Evolutionary conservation across 2,113 vertebrate genomes (phyloP).

Genomic region (Ellobius talpinus): DNA sequence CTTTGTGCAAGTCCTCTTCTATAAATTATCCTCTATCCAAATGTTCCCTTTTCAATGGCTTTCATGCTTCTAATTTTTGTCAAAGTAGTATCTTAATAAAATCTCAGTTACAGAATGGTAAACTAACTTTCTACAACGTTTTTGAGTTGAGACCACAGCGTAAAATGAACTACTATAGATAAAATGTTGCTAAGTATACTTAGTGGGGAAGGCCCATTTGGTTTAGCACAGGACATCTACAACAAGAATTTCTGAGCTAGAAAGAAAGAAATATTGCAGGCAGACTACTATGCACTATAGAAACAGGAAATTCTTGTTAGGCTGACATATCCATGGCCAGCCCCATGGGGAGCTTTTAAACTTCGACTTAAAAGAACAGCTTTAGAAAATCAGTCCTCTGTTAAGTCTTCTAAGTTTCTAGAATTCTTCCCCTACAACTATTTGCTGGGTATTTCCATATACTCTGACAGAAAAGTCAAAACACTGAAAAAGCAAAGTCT

Average conservation of each 20-base stretch:
- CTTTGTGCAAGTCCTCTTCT: not conserved
- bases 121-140: constrained; percentile 48
- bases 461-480: constrained; percentile 41
- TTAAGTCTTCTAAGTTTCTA: constrained; percentile 16
- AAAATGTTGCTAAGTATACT: constrained; percentile 11
- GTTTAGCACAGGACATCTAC: not conserved
- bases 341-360: constrained; percentile 1
- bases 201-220: not conserved
- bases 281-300: not conserved
- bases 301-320: not conserved
- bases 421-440: constrained; percentile 45
- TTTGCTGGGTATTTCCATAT: constrained; percentile 35
- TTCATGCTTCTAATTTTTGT: constrained; percentile 35
- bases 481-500: constrained; percentile 56
- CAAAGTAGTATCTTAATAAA: constrained; percentile 20
- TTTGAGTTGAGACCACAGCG: constrained; percentile 44
- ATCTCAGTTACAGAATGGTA: constrained; percentile 12
- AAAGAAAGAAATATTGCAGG: not conserved
- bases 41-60: constrained; percentile 25
- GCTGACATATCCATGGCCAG: not conserved
- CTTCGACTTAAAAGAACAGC: constrained; percentile 4
- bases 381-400: constrained; percentile 4
- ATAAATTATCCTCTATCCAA: not conserved
- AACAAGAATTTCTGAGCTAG: constrained; percentile 27
- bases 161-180: not conserved